Conservation (phyloP, 1,140 invertebrate species). For the Triops longicaudatus region DNA sequence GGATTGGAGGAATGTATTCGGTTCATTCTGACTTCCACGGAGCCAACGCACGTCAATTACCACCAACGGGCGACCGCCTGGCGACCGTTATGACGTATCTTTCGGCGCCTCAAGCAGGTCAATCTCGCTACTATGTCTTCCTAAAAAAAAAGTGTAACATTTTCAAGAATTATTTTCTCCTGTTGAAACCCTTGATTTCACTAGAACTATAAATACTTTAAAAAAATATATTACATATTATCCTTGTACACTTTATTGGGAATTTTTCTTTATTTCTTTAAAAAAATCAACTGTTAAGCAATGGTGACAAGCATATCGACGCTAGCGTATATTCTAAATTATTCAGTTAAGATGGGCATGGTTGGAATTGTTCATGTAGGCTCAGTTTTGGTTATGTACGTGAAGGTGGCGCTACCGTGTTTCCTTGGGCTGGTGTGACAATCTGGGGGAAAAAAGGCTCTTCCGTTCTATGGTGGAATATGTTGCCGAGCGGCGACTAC, state of each 20-base stretch:
- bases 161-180: too few relatives aligned
- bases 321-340: too few relatives aligned
- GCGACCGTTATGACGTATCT: constrained; percentile 21
- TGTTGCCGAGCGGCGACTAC: constrained; percentile 18
- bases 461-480: constrained; percentile 28
- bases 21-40: constrained; percentile 21
- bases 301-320: too few relatives aligned
- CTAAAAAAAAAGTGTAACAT: not conserved
- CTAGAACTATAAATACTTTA: too few relatives aligned
- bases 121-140: not conserved
- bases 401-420: constrained; percentile 28
- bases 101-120: not conserved
- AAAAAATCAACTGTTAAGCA: too few relatives aligned
- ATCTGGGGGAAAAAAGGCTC: constrained; percentile 26
- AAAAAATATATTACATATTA: too few relatives aligned
- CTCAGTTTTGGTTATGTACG: not conserved
- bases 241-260: too few relatives aligned
- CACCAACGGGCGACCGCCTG: not conserved
- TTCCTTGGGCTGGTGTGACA: constrained; percentile 25
- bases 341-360: too few relatives aligned
- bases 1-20: constrained; percentile 13
- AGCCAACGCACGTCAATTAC: not conserved
- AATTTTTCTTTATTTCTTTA: too few relatives aligned
- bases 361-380: too few relatives aligned
- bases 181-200: too few relatives aligned